Conservation (phyloP, 2,888 invertebrate species). For the Isotomurus palustris region DNA sequence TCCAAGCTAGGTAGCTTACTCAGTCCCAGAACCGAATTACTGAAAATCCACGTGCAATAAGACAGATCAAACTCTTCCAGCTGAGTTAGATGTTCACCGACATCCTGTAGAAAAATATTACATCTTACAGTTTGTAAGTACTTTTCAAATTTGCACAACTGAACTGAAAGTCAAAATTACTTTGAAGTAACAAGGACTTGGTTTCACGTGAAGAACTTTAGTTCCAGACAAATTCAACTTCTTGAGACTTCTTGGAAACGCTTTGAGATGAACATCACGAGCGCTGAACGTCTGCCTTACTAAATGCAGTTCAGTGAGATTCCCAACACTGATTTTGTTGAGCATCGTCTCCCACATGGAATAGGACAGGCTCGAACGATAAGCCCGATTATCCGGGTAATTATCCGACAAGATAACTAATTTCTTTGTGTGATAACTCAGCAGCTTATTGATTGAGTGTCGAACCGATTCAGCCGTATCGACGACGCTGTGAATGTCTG, state of each 20-base stretch:
- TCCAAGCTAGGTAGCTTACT: constrained; percentile 39
- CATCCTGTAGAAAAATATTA: constrained; percentile 24
- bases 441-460: no score
- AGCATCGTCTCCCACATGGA: constrained; percentile 18
- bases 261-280: constrained; percentile 24
- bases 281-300: constrained; percentile 37
- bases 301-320: constrained; percentile 33
- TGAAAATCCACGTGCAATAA: constrained; percentile 40
- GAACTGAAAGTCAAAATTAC: not conserved
- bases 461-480: no score
- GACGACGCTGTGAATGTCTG: constrained; percentile 28
- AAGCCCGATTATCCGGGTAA: constrained; percentile 32
- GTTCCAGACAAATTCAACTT: constrained; percentile 39
- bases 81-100: constrained; percentile 21
- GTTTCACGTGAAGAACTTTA: constrained; percentile 30
- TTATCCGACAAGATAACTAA: constrained; percentile 29
- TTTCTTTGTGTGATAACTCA: constrained; percentile 23
- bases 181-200: constrained; percentile 36
- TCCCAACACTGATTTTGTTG: not conserved
- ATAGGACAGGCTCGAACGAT: constrained; percentile 34
- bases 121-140: not conserved
- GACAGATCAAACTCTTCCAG: constrained; percentile 41
- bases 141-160: not conserved
- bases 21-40: constrained; percentile 38
- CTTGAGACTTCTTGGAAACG: constrained; percentile 35